phyloP scores from a whole-genome alignment of 1,140 invertebrate species.

The Anastatus disparis region DNA sequence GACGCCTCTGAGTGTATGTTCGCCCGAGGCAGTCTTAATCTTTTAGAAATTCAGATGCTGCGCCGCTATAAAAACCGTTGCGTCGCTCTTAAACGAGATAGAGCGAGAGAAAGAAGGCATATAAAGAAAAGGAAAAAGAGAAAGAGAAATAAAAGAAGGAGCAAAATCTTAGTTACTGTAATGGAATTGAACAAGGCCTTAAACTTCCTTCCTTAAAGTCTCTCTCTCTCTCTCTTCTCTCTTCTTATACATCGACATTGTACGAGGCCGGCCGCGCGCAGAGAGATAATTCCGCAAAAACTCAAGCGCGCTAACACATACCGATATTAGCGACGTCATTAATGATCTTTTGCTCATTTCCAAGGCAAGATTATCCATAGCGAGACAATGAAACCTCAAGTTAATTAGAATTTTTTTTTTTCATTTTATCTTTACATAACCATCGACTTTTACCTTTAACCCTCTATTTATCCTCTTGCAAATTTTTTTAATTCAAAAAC shows the following conservation, averaged over 20 bases:
- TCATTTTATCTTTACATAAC: too few species aligned
- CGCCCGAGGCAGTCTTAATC: too few species aligned
- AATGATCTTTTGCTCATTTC: background rate
- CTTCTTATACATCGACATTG: too few species aligned
- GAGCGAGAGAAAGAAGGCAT: background rate
- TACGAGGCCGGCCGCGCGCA: constrained; percentile 44
- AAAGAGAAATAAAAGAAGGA: too few species aligned
- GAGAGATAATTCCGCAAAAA: constrained; percentile 47
- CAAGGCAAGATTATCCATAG: too few species aligned
- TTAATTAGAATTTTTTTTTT: too few species aligned
- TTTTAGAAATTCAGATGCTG: constrained; percentile 22
- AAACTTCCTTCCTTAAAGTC: constrained; percentile 49
- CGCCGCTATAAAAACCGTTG: constrained; percentile 30
- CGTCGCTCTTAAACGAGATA: constrained; percentile 1
- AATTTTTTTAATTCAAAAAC: too few species aligned
- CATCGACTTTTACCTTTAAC: too few species aligned
- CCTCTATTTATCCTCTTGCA: too few species aligned
- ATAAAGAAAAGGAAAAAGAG: constrained; percentile 15
- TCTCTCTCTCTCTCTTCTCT: too few species aligned
- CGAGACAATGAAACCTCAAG: too few species aligned
- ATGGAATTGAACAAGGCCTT: constrained; percentile 55
- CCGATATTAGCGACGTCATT: constrained; percentile 9
- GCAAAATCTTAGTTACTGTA: constrained; percentile 22
- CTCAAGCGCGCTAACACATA: constrained; percentile 44
- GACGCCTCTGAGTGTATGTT: too few species aligned